A percentile compares a stretch with the other conserved stretches of the same genome.
phyloP scores from a whole-genome alignment of 2,888 invertebrate species.

The Mythimna vitellina region DNA sequence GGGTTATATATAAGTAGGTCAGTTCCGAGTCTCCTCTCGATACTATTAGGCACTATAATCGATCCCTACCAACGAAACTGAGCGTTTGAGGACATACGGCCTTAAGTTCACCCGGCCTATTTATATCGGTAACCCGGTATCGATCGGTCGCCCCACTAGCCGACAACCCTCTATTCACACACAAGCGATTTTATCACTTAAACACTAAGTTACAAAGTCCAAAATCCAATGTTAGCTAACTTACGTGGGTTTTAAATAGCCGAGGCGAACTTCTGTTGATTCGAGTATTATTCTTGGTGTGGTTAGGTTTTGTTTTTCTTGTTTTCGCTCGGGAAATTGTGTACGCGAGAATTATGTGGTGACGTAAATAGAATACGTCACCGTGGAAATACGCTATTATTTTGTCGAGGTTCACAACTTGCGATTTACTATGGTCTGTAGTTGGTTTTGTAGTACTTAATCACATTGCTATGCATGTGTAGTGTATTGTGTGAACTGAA shows the following conservation, averaged over 20 bases:
- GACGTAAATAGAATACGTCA: slow-evolving; percentile 59
- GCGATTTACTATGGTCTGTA: slow-evolving; percentile 23
- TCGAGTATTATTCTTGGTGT: slow-evolving; percentile 68
- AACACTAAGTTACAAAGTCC: slow-evolving; percentile 69
- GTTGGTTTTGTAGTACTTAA: slow-evolving; percentile 23
- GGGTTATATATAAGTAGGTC: slow-evolving; percentile 55
- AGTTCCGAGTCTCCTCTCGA: slow-evolving; percentile 42
- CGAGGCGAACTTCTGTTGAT: slow-evolving; percentile 75
- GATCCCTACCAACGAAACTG: slow-evolving; percentile 83
- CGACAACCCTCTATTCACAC: slow-evolving; percentile 79
- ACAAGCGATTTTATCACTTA: slow-evolving; percentile 77
- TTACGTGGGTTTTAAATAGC: slow-evolving; percentile 76
- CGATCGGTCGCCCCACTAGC: slow-evolving; percentile 88
- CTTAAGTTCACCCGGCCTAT: slow-evolving; percentile 86
- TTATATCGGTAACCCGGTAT: slow-evolving; percentile 87
- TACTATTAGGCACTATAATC: slow-evolving; percentile 73
- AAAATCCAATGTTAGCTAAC: slow-evolving; percentile 66
- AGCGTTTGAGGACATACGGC: slow-evolving; percentile 76
- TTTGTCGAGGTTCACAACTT: slow-evolving; percentile 11
- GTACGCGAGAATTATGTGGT: slow-evolving; percentile 48
- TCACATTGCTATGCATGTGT: not conserved
- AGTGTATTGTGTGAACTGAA: not conserved
- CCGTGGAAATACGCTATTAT: slow-evolving; percentile 16
- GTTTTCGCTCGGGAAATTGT: slow-evolving; percentile 61
- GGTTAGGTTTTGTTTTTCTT: slow-evolving; percentile 61